phyloP scores from a whole-genome alignment of 2,888 invertebrate genomes.

The Teleiodes luculella region DNA sequence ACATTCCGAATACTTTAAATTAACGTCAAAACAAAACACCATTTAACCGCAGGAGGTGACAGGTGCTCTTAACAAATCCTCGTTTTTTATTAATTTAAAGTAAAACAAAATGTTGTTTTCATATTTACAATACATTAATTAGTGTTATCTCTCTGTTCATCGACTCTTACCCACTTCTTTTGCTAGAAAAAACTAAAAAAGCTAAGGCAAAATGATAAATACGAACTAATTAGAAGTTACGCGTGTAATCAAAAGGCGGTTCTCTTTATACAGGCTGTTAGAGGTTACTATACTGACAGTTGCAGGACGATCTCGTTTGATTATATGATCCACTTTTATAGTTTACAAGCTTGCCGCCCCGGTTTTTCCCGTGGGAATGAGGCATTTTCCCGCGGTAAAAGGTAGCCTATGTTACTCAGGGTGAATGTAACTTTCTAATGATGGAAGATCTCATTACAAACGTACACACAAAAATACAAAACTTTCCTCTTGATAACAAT shows the following conservation, averaged over 20 bases:
- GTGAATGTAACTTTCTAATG: too few relatives aligned
- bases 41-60: not conserved
- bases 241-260: not conserved
- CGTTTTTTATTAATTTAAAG: constrained; percentile 35
- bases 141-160: constrained; percentile 9
- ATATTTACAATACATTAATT: constrained; percentile 17
- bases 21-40: not conserved
- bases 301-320: too few relatives aligned
- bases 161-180: not conserved
- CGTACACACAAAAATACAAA: too few relatives aligned
- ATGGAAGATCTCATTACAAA: too few relatives aligned
- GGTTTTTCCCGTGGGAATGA: too few relatives aligned
- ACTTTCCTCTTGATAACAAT: too few relatives aligned
- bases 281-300: too few relatives aligned
- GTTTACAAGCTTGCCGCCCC: too few relatives aligned
- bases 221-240: constrained; percentile 3
- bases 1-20: too few relatives aligned
- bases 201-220: not conserved
- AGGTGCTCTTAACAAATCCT: constrained; percentile 24
- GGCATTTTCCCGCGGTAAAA: too few relatives aligned
- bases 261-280: not conserved
- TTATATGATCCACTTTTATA: too few relatives aligned
- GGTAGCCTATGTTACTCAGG: too few relatives aligned
- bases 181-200: not conserved
- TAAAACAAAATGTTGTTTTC: constrained; percentile 27